Evolutionary conservation across 2,797 vertebrate genomes (phyloP).

Genomic region (Sebastes baramenuke): DNA sequence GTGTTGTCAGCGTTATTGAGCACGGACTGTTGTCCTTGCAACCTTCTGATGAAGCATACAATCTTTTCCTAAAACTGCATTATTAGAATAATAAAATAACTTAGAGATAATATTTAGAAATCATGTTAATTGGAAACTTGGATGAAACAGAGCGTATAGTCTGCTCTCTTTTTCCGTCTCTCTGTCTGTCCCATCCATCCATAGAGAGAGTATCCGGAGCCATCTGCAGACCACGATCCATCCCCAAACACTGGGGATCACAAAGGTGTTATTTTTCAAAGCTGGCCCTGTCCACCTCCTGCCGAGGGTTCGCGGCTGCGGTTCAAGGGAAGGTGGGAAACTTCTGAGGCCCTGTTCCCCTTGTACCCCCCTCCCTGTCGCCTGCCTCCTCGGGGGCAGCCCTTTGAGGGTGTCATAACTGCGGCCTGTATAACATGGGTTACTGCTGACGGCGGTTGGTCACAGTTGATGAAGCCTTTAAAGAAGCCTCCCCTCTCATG

Average conservation of each 20-base stretch:
- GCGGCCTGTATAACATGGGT: slow-evolving; percentile 96
- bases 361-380: slow-evolving; percentile 74
- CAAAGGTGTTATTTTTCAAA: slow-evolving; percentile 99
- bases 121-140: neutral
- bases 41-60: neutral
- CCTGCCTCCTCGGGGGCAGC: slow-evolving; percentile 88
- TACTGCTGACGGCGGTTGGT: slow-evolving; percentile 92
- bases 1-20: neutral
- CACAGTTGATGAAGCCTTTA: slow-evolving; percentile 93
- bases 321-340: slow-evolving; percentile 96
- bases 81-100: neutral
- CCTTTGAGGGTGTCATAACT: slow-evolving; percentile 95
- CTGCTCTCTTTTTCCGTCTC: slow-evolving; percentile 5
- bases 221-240: slow-evolving; percentile 96
- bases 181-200: slow-evolving; percentile 57
- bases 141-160: neutral
- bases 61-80: neutral
- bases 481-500: slow-evolving; percentile 88
- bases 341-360: slow-evolving; percentile 90
- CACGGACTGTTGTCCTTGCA: no score
- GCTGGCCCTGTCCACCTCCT: slow-evolving; percentile 91
- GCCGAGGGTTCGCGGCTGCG: slow-evolving; percentile 89
- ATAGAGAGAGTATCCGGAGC: slow-evolving; percentile 74
- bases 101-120: neutral
- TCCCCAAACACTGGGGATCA: slow-evolving; percentile 96